Percentiles rank a stretch among this genome's conserved stretches.
phyloP scores from a whole-genome alignment of 2,888 invertebrate species.

The Drosophila recens region DNA sequence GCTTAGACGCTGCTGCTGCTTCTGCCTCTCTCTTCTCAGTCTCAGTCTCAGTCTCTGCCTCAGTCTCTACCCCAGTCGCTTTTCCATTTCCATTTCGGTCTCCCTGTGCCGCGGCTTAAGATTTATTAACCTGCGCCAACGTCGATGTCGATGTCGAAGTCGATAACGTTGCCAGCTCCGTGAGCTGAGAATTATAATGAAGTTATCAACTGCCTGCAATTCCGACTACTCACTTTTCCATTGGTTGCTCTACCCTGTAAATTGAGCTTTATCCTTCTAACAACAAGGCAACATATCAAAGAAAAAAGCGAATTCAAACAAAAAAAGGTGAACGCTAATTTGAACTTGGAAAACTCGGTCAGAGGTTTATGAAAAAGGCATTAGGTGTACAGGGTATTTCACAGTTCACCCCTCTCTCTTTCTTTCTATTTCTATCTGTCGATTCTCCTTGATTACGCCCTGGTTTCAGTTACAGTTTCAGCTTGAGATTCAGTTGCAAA shows the following conservation, averaged over 20 bases:
- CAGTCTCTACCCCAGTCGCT: not conserved
- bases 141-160: slow-evolving; percentile 16
- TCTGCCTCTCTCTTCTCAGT: slow-evolving; percentile 22
- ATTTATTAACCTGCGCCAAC: slow-evolving; percentile 76
- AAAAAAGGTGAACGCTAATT: too few relatives aligned
- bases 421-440: not conserved
- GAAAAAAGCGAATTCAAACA: too few relatives aligned
- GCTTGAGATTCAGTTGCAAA: slow-evolving; percentile 5
- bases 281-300: not conserved
- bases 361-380: too few relatives aligned
- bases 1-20: slow-evolving; percentile 67
- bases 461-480: slow-evolving; percentile 5
- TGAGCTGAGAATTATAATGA: slow-evolving; percentile 47
- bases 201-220: slow-evolving; percentile 38
- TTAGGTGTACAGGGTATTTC: slow-evolving; percentile 12
- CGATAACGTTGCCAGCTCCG: slow-evolving; percentile 44
- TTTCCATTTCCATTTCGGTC: slow-evolving; percentile 43
- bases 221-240: not conserved
- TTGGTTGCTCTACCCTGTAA: slow-evolving; percentile 31
- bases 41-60: slow-evolving; percentile 1
- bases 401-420: not conserved
- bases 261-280: not conserved
- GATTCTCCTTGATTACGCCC: slow-evolving; percentile 35
- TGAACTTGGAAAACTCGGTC: too few relatives aligned
- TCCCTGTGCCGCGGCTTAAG: slow-evolving; percentile 72